phyloP scores from a whole-genome alignment of 35 echinoderm and acorn worm genomes.

The Ophioderma brevispina region DNA sequence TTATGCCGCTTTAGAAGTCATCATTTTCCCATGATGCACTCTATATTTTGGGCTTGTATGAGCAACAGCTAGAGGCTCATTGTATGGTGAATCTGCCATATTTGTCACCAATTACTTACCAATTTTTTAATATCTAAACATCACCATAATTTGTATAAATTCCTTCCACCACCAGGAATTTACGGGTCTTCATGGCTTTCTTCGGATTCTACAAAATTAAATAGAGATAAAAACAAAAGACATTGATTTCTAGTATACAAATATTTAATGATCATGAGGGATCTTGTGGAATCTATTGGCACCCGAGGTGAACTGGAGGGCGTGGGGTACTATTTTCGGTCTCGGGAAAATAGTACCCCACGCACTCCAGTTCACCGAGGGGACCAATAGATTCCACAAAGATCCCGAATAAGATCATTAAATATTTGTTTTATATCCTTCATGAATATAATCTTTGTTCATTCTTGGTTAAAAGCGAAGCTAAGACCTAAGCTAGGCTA shows the following conservation, averaged over 20 bases:
- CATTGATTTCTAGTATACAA: background rate
- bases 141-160: constrained; percentile 90
- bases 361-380: no score
- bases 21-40: background rate
- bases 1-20: background rate
- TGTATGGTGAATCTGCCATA: background rate
- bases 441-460: no score
- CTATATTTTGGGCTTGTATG: background rate
- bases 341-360: no score
- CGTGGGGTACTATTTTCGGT: no score
- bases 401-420: no score
- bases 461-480: no score
- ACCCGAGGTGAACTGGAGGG: no score
- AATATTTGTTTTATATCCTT: no score
- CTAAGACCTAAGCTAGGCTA: background rate
- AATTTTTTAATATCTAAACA: constrained; percentile 80
- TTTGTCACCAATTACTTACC: constrained; percentile 52
- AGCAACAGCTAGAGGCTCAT: background rate
- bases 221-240: background rate
- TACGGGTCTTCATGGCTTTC: constrained; percentile 93
- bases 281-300: no score
- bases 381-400: no score
- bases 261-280: no score
- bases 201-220: constrained; percentile 82
- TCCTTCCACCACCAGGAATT: constrained; percentile 92